Base-by-base conservation (phyloP, 2,113 vertebrate genomes). In the Alouatta palliata region DNA sequence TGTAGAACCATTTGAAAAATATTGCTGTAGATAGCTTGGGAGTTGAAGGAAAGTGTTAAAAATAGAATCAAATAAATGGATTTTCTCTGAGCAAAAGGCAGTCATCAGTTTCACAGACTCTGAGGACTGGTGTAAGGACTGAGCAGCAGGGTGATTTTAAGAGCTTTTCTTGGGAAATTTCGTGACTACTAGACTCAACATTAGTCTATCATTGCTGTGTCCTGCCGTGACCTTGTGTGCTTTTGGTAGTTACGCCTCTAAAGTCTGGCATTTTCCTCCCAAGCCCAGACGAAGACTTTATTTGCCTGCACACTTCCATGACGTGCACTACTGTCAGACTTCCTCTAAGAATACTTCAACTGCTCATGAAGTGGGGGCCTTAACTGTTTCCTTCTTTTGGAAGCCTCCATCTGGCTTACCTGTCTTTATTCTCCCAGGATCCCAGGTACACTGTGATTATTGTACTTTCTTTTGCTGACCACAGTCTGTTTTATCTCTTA, bases 81-180 rank as follows among this genome's bases (percentile, higher is more conserved):
- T 94, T 95, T 97, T 96, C 88, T 87, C 45, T 95, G 58, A 92
- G 91, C 71, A 75, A 83, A 93, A 96, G 79, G 37, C 35, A 87
- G 61, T 91, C 14, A 54, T 97, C 47, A 94, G 52, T 93, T 91
- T 97, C 73, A 77, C 40, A 97, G 86, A 97, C 32, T 89, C 52
- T 66, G 89, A 94, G 82, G 52, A 86, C 52, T 92, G 45, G 19
- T 92, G 66, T 79, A 88, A 94, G 35, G 58, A 92, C 40, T 81
- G 88, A 97, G 54, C 68, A 97, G 89, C 32, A 79, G 70, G 77
- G 47, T 94, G 91, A 91, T 89, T 97, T 97, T 79, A 96, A 97
- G 91, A 93, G 82, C 76, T 88, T 54, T 96, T 94, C 52, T 40
- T 88, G 82, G 47, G 52, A 97, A 97, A 95, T 94, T 95, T 82